These are phyloP conservation scores for Sapayoa aenigma DNA, from an alignment of 2,113 vertebrate species.

Conservation along the genomic window DNA sequence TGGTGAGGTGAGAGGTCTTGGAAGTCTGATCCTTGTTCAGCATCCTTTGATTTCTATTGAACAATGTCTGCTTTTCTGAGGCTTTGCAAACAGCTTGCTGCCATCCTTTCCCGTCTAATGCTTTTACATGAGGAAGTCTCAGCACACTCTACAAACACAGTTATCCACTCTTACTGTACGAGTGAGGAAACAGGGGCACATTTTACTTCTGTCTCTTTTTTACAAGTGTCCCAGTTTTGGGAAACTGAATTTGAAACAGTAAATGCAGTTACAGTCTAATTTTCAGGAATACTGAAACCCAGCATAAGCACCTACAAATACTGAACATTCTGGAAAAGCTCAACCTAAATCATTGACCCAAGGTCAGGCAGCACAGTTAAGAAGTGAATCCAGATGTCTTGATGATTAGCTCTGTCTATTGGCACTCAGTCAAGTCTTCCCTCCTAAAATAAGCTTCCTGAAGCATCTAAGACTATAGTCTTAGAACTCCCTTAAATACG, in stretches of 20 bases:
- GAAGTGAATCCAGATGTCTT: slow-evolving; percentile 55
- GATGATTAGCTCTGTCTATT: slow-evolving; percentile 40
- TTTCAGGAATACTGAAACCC: not conserved
- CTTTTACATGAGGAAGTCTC: not conserved
- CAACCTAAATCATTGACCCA: slow-evolving; percentile 25
- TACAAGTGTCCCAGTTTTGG: not conserved
- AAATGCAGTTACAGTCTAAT: not conserved
- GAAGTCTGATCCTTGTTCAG: not conserved
- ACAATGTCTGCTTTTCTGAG: not conserved
- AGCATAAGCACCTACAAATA: not conserved
- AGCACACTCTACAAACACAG: not conserved
- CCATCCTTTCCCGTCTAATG: not conserved
- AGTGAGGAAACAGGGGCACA: not conserved
- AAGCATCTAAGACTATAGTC: slow-evolving; percentile 22
- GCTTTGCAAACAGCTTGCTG: not conserved
- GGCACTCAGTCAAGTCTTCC: slow-evolving; percentile 42
- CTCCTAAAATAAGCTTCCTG: slow-evolving; percentile 59
- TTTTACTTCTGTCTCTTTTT: not conserved
- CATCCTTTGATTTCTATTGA: not conserved
- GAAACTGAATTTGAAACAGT: slow-evolving; percentile 1
- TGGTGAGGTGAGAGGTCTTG: not conserved
- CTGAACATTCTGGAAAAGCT: slow-evolving; percentile 1
- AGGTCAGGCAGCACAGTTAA: slow-evolving; percentile 36
- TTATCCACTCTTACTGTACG: not conserved
- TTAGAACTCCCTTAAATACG: not conserved